A percentile compares a stretch with the other conserved stretches of the same genome.
phyloP scores from a whole-genome alignment of 2,113 vertebrate species.

The Ictidomys tridecemlineatus region DNA sequence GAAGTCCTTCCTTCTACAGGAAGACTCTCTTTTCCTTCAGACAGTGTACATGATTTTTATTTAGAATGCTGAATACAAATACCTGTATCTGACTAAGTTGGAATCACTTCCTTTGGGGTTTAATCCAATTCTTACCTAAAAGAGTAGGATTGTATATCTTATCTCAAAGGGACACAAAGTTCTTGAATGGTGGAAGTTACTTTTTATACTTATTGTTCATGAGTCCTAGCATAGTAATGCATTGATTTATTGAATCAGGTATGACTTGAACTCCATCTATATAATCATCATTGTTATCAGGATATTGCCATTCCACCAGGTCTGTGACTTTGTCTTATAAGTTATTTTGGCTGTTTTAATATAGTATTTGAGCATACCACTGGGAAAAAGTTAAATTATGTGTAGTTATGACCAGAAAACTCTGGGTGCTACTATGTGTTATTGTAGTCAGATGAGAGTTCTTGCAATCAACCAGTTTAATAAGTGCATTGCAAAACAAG shows the following conservation, averaged over 20 bases:
- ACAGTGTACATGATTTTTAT: not conserved
- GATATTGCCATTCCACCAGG: not conserved
- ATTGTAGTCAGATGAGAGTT: slow-evolving; percentile 70
- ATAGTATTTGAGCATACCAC: slow-evolving; percentile 1
- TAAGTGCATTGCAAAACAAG: slow-evolving; percentile 13
- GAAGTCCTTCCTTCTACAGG: not conserved
- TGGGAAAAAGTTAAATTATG: slow-evolving; percentile 23
- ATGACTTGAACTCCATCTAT: not conserved
- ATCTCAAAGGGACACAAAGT: not conserved
- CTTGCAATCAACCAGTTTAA: slow-evolving; percentile 65
- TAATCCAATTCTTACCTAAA: not conserved
- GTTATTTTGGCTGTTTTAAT: slow-evolving; percentile 32
- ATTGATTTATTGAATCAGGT: not conserved
- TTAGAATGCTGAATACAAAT: not conserved
- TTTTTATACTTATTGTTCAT: slow-evolving; percentile 42
- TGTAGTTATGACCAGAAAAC: not conserved
- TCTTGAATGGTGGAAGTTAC: not conserved
- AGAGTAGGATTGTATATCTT: not conserved
- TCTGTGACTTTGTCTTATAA: not conserved
- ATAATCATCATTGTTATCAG: slow-evolving; percentile 15
- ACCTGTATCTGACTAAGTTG: not conserved
- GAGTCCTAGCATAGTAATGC: not conserved
- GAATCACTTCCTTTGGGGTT: not conserved
- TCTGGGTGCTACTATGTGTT: not conserved
- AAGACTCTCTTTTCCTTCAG: not conserved